A percentile compares a stretch with the other conserved stretches of the same genome.
These are phyloP conservation scores for Netelia melanura DNA, from an alignment of 2,888 invertebrate genomes.

Conservation along the genomic window DNA sequence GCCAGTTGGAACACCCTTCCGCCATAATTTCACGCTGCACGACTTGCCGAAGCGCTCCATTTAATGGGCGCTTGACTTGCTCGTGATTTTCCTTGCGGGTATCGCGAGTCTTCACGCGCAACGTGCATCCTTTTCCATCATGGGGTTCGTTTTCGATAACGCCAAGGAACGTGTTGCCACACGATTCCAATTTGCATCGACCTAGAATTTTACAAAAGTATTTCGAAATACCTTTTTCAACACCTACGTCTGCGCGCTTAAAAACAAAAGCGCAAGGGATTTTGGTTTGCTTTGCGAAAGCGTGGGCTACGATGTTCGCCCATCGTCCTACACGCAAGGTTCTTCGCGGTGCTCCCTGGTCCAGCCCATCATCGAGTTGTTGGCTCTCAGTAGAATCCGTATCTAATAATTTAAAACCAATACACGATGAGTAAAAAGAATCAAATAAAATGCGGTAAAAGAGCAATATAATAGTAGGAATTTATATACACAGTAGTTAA, in stretches of 20 bases:
- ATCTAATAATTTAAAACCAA: no score
- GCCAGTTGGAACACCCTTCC: conserved; percentile 17
- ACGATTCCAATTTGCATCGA: conserved; percentile 30
- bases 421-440: no score
- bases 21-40: not conserved
- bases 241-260: conserved; percentile 40
- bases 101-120: conserved; percentile 44
- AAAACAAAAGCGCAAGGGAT: conserved; percentile 52
- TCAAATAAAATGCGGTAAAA: no score
- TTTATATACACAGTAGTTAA: no score
- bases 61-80: conserved; percentile 4
- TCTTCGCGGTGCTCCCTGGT: no score
- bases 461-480: no score
- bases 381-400: no score
- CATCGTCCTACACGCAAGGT: conserved; percentile 13
- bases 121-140: conserved; percentile 10
- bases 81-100: conserved; percentile 34
- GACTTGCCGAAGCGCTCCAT: conserved; percentile 1
- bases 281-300: conserved; percentile 36
- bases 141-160: conserved; percentile 27
- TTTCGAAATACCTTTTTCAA: not conserved
- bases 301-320: conserved; percentile 45
- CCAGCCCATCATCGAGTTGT: no score
- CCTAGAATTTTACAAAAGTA: conserved; percentile 50
- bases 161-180: conserved; percentile 35